These are phyloP conservation scores for Erpornis zantholeuca DNA, from an alignment of 2,113 vertebrate genomes.

Conservation along the genomic window DNA sequence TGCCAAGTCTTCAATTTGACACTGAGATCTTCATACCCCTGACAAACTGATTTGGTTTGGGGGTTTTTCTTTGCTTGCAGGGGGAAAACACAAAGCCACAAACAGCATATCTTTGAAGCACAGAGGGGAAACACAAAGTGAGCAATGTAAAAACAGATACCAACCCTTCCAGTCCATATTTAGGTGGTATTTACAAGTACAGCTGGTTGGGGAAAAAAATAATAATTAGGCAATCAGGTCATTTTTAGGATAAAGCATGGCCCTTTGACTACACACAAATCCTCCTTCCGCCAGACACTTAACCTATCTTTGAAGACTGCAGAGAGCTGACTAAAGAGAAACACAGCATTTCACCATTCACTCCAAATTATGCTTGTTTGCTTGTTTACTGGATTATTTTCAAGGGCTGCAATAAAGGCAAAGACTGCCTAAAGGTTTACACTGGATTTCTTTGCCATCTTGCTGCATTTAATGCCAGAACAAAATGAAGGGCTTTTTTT, in stretches of 20 bases:
- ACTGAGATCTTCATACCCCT: background rate
- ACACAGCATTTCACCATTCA: background rate
- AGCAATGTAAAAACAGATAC: background rate
- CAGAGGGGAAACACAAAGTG: background rate
- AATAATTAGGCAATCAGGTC: background rate
- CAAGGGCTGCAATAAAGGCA: conserved; percentile 18
- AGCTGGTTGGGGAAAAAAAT: background rate
- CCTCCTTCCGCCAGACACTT: background rate
- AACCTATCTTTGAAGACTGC: background rate
- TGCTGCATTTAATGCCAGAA: background rate
- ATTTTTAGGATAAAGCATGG: background rate
- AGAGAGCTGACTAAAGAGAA: background rate
- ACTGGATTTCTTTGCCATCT: background rate
- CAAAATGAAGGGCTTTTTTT: background rate
- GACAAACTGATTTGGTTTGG: background rate
- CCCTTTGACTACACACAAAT: background rate
- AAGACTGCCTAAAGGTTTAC: background rate
- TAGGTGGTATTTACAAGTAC: background rate
- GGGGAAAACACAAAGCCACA: background rate
- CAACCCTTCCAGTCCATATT: background rate
- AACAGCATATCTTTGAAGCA: background rate
- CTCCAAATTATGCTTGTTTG: background rate
- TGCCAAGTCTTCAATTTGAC: background rate
- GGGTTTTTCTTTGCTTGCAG: background rate
- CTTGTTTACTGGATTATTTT: background rate